Evolutionary conservation across 2,113 vertebrate genomes (phyloP).

Genomic region (Phalacrocorax brasilianus): DNA sequence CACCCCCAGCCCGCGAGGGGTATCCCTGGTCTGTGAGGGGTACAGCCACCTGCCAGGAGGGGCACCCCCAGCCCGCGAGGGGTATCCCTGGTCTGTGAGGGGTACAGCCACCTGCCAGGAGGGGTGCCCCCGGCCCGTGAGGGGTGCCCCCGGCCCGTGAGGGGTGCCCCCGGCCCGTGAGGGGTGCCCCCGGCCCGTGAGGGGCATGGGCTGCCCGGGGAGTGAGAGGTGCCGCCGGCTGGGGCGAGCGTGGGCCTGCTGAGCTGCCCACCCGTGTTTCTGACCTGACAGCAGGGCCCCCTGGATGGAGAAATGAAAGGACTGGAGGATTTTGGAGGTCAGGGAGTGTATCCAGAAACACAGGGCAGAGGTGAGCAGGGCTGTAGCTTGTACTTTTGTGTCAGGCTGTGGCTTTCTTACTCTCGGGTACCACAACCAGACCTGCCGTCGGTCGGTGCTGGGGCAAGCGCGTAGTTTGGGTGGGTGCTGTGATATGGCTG

Average conservation of each 20-base stretch:
- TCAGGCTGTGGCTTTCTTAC: background rate
- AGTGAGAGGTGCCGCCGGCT: background rate
- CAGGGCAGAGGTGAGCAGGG: background rate
- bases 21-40: accelerated
- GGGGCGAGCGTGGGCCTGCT: background rate
- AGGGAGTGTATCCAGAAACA: accelerated
- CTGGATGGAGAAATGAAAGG: background rate
- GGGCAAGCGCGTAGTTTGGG: accelerated
- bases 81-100: background rate
- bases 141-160: background rate
- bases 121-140: background rate
- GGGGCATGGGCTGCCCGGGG: background rate
- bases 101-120: background rate
- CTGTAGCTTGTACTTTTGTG: accelerated
- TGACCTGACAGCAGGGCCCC: background rate
- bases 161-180: background rate
- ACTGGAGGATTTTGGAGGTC: background rate
- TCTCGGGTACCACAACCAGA: accelerated
- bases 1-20: background rate
- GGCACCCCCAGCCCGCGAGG: accelerated
- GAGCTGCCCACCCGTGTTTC: background rate
- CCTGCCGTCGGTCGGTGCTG: accelerated
- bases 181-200: accelerated
- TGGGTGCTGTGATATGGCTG: accelerated
- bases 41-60: no score